Percentiles rank a stretch among this genome's conserved stretches.
Conservation (phyloP, 1,140 invertebrate species). For the Ganaspis sp. region DNA sequence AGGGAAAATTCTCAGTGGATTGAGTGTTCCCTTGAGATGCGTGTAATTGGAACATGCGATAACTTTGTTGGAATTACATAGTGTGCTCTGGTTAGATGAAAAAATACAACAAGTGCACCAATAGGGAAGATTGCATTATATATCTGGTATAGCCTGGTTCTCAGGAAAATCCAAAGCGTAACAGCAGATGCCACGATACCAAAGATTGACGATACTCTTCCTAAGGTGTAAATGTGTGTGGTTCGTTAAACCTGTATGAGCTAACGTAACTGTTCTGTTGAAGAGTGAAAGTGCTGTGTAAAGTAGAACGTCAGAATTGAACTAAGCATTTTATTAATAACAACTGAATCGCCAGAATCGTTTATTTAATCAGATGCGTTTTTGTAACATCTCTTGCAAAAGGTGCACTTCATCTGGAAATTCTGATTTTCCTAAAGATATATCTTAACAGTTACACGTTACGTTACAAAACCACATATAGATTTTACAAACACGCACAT, state of each 20-base stretch:
- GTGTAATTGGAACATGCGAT: constrained; percentile 12
- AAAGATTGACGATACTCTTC: constrained; percentile 35
- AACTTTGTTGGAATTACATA: constrained; percentile 25
- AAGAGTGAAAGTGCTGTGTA: constrained; percentile 55
- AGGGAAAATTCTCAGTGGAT: not conserved
- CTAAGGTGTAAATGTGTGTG: constrained; percentile 17
- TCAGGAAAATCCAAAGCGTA: constrained; percentile 46
- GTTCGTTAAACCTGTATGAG: constrained; percentile 28
- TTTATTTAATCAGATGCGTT: not conserved
- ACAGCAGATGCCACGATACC: constrained; percentile 32
- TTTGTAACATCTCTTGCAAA: not conserved
- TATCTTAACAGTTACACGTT: not conserved
- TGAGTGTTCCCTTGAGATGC: constrained; percentile 18
- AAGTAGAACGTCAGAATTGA: constrained; percentile 50
- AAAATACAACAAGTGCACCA: constrained; percentile 3
- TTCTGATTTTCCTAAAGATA: no score
- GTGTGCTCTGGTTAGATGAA: constrained; percentile 4
- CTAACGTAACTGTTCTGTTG: constrained; percentile 52
- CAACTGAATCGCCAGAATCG: constrained; percentile 17
- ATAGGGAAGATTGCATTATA: constrained; percentile 25
- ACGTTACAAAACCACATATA: not conserved
- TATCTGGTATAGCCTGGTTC: constrained; percentile 36
- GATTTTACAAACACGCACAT: no score
- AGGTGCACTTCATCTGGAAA: not conserved
- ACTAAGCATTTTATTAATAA: constrained; percentile 24